Percentiles rank a stretch among this genome's conserved stretches.
Conservation (phyloP, 1,140 invertebrate species). For the Brachionus rubens region DNA sequence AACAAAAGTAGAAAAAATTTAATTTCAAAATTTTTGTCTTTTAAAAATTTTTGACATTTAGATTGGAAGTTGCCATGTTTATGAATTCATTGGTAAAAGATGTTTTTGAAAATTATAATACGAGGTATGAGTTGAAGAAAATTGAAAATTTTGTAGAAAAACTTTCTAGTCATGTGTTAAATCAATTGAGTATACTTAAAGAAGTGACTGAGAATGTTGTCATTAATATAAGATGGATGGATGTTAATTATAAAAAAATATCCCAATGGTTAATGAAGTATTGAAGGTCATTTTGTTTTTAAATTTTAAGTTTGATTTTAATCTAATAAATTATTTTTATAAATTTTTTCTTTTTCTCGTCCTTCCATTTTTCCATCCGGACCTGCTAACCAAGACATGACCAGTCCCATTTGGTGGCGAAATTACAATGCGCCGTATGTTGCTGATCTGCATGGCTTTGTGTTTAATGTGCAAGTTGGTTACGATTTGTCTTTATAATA, state of each 20-base stretch:
- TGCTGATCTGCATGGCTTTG: no score
- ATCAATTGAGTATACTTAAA: background rate
- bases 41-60: background rate
- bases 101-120: conserved; percentile 11
- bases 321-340: no score
- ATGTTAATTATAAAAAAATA: background rate
- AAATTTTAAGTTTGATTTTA: no score
- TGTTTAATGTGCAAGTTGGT: no score
- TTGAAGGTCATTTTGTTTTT: no score
- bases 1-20: conserved; percentile 58
- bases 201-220: conserved; percentile 1
- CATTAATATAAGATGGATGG: conserved; percentile 23
- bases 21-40: background rate
- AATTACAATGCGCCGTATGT: no score
- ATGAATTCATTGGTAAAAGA: background rate
- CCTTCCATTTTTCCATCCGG: no score
- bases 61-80: background rate
- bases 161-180: background rate
- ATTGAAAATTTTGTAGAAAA: background rate
- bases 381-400: no score
- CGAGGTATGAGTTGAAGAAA: conserved; percentile 25
- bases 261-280: background rate
- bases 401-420: no score
- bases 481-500: no score
- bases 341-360: no score